phyloP scores from a whole-genome alignment of 2,113 vertebrate species.

The Oreochromis aureus region DNA sequence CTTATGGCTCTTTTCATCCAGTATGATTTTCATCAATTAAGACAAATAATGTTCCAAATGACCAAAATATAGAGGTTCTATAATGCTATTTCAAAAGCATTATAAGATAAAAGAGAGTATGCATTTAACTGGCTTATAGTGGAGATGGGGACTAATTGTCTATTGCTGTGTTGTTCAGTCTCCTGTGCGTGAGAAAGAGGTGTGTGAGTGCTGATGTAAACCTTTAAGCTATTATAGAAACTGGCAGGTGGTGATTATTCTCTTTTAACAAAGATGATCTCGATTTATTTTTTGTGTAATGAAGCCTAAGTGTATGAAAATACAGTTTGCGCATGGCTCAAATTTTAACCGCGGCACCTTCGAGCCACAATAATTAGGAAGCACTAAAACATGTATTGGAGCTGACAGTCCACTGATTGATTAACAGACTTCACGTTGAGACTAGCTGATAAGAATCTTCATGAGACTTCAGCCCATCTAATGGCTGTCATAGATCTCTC shows the following conservation, averaged over 20 bases:
- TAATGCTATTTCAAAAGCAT: background rate
- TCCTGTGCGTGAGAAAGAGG: background rate
- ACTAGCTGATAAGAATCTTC: constrained; percentile 37
- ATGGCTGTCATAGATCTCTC: constrained; percentile 52
- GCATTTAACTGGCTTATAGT: background rate
- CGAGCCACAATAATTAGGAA: constrained; percentile 42
- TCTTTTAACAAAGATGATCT: constrained; percentile 11
- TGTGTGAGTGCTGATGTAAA: constrained; percentile 2
- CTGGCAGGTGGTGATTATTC: constrained; percentile 37
- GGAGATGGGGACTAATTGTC: background rate
- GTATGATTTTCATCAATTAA: background rate
- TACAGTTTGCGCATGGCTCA: constrained; percentile 16
- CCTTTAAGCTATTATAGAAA: background rate
- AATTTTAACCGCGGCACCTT: constrained; percentile 1
- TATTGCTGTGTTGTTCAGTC: background rate
- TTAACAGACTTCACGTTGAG: constrained; percentile 32
- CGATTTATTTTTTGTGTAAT: constrained; percentile 25
- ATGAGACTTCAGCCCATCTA: constrained; percentile 39
- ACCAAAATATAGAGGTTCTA: background rate
- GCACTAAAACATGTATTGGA: constrained; percentile 31
- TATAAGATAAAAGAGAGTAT: background rate
- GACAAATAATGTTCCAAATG: background rate
- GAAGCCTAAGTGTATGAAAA: constrained; percentile 22
- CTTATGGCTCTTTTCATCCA: background rate
- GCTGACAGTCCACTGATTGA: constrained; percentile 33